Base-by-base conservation (phyloP, 2,888 invertebrate genomes). In the Lithophane socia region DNA sequence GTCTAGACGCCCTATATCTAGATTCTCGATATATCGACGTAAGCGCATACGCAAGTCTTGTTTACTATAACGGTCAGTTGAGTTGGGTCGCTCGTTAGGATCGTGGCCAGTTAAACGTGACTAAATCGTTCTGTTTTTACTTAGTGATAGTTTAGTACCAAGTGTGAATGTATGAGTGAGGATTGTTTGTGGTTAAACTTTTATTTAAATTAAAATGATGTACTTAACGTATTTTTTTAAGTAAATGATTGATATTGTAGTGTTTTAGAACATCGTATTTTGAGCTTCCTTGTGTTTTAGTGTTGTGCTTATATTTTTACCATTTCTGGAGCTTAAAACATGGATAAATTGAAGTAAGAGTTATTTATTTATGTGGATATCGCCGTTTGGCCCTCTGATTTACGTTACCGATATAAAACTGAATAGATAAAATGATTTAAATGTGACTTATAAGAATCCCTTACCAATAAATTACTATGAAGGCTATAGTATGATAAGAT, bases 61-160 rank as follows among this genome's bases (percentile, higher is more conserved):
- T 83, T 83, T 83, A 83, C 85, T 83, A 81, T 47, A 24, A 24
- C 63, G 61, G 16, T 69, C 78, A 83, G 78, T 85, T 85, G 72
- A 24, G 83, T 64, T 49, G 82, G 69, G 58, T 72, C 83, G 61
- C 21, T 75, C 63, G 64, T 12, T 37, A 42, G 13, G 66, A 7
- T 13, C 56, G 29, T 21, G 4, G 54, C 71, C 16, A 66, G 24
- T 3, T 29, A 2, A n/a, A 1, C 12, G 63, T 21, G 1, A 24
- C 49, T 58, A 47, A 54, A 81, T 5, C 2, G 2, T 60, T 60
- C 9, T 44, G 64, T 47, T 52, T 10, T 12, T 29, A 80, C 18
- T 13, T n/a, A 1, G 16, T 5, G 8, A 52, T 44, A 16, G 21
- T 60, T 60, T 5, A 49, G 18, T 29, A 44, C n/a, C 58, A 60